Evolutionary conservation across 2,113 vertebrate genomes (phyloP), one percentile per base, ranked within the genome.

Genomic region (Mormyrus iriodes): DNA sequence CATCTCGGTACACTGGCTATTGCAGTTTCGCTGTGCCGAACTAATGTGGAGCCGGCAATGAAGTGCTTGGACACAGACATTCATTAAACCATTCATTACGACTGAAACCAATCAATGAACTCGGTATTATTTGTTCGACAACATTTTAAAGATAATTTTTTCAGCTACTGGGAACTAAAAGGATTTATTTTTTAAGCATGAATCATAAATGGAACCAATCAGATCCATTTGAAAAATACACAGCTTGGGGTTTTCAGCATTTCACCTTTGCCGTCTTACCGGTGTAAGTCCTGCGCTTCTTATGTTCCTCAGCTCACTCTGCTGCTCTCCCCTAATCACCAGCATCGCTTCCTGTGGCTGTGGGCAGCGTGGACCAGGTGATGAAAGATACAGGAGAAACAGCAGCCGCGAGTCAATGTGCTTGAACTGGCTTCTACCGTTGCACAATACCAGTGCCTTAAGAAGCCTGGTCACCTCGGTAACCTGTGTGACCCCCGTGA

Each of bases 201-300:
- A 79, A 79, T 79, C 61, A 69, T 69, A 69, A 69, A 69, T 69
- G 61, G 61, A 31, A 69, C 61, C 61, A 69, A 69, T 69, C 73
- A 79, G 73, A 8, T 79, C 31, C 31, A 42, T 79, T 79, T 79
- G 15, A 79, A 79, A 79, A 17, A 7, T 12, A 42, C 15, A 42
- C 35, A 79, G 13, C 31, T n/a, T 13, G 35, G 73, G 73, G 0
- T 42, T 19, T 42, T 42, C 35, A 0, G 73, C 73, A 79, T 35
- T 13, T 42, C 31, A 39, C 42, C 73, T 79, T 79, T 19, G 13
- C 73, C 8, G 35, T 79, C 35, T 79, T 79, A 42, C 73, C 73
- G 4, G 35, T 35, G 73, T 79, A 79, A 79, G 35, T 19, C 12
- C 35, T 39, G 17, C 42, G 73, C 73, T 39, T 42, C 13, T 42